Conservation (phyloP, 2,113 vertebrate genomes). For the Neomonachus schauinslandi region DNA sequence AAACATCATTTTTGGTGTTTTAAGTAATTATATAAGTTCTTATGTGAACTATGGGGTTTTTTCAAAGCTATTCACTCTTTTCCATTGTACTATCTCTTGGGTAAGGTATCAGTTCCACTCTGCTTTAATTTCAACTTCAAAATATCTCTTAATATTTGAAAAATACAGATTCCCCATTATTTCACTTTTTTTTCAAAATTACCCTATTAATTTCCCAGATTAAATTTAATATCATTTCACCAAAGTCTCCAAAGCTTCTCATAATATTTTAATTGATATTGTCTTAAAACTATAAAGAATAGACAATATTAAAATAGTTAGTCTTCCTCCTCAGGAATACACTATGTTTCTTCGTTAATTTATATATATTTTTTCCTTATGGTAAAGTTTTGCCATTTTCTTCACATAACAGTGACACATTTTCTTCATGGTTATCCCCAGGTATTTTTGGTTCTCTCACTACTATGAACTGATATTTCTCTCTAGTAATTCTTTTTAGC, state of each 20-base stretch:
- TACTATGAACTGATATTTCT: background rate
- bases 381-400: constrained; percentile 1
- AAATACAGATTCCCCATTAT: background rate
- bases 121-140: background rate
- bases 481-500: background rate
- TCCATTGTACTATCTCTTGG: background rate
- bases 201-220: background rate
- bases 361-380: background rate
- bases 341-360: background rate
- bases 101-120: background rate
- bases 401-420: background rate
- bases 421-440: background rate
- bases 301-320: background rate
- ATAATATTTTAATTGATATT: background rate
- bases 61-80: background rate
- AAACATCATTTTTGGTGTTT: background rate
- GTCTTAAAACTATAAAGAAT: background rate
- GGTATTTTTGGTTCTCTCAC: background rate
- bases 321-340: background rate
- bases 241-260: background rate
- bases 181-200: background rate
- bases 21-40: background rate
- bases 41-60: background rate
- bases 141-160: background rate
- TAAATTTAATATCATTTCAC: background rate